phyloP scores from a whole-genome alignment of 1,140 invertebrate species.

The Drosophila repleta region DNA sequence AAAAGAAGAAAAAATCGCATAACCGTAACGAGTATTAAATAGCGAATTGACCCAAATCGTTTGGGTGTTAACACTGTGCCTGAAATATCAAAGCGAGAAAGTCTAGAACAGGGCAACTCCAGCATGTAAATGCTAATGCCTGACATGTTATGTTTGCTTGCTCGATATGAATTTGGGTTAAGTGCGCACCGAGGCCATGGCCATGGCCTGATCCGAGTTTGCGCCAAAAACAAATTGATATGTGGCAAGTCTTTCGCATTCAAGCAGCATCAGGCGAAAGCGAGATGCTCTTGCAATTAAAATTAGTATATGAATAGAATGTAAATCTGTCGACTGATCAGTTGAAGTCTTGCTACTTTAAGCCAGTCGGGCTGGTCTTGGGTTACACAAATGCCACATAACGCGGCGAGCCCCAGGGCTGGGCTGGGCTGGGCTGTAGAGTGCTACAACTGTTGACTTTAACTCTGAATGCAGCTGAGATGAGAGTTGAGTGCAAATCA shows the following conservation, averaged over 20 bases:
- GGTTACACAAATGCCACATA: no score
- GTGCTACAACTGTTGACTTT: conserved; percentile 24
- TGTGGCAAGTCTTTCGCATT: not conserved
- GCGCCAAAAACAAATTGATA: no score
- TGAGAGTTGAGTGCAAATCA: conserved; percentile 49
- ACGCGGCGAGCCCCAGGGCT: no score
- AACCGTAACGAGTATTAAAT: conserved; percentile 67
- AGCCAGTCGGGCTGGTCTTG: no score
- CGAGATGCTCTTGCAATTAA: not conserved
- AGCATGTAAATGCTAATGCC: conserved; percentile 39
- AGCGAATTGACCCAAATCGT: conserved; percentile 68
- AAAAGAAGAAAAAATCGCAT: conserved; percentile 41
- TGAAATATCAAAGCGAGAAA: conserved; percentile 38
- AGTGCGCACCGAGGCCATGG: conserved; percentile 10
- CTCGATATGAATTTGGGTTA: conserved; percentile 44
- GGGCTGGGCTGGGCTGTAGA: not conserved
- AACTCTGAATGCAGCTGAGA: conserved; percentile 32
- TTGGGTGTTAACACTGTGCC: conserved; percentile 29
- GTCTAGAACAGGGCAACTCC: conserved; percentile 6
- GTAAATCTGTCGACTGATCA: no score
- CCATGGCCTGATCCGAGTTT: not conserved
- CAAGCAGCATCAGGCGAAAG: not conserved
- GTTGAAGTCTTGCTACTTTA: no score
- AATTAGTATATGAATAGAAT: no score
- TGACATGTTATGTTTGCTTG: conserved; percentile 18